A percentile compares a stretch with the other conserved stretches of the same genome.
phyloP scores from a whole-genome alignment of 2,888 invertebrate genomes.

The Allygus modestus region DNA sequence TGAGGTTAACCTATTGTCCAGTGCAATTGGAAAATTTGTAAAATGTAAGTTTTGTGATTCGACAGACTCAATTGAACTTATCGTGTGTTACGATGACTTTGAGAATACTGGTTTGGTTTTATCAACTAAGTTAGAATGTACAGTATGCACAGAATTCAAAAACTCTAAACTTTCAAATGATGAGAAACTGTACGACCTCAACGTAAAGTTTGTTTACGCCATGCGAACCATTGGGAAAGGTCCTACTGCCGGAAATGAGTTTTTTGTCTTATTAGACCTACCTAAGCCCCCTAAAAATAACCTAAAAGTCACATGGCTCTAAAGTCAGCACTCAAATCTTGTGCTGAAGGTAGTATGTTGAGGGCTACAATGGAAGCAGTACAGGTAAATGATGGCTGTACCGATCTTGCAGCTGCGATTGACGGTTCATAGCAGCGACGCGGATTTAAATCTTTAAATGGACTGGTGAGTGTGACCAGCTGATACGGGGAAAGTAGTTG shows the following conservation, averaged over 20 bases:
- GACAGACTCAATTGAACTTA: conserved; percentile 35
- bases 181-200: conserved; percentile 18
- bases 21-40: not conserved
- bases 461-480: conserved; percentile 23
- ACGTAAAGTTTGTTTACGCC: conserved; percentile 42
- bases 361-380: conserved; percentile 16
- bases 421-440: conserved; percentile 41
- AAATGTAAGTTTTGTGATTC: conserved; percentile 9
- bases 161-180: not conserved
- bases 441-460: conserved; percentile 2
- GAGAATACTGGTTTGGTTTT: not conserved
- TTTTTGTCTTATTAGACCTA: conserved; percentile 11
- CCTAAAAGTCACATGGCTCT: not conserved
- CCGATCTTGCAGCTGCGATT: not conserved
- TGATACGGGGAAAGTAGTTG: conserved; percentile 17
- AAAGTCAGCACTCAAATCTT: not conserved
- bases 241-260: not conserved
- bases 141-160: not conserved
- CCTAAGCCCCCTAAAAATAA: not conserved
- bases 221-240: conserved; percentile 48
- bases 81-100: not conserved
- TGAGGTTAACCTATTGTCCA: conserved; percentile 10
- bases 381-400: not conserved
- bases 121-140: not conserved
- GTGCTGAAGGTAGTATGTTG: not conserved